Percentiles rank a stretch among this genome's conserved stretches.
Evolutionary conservation across 1,140 invertebrate species (phyloP).

Genomic region (Glossosoma conforme): DNA sequence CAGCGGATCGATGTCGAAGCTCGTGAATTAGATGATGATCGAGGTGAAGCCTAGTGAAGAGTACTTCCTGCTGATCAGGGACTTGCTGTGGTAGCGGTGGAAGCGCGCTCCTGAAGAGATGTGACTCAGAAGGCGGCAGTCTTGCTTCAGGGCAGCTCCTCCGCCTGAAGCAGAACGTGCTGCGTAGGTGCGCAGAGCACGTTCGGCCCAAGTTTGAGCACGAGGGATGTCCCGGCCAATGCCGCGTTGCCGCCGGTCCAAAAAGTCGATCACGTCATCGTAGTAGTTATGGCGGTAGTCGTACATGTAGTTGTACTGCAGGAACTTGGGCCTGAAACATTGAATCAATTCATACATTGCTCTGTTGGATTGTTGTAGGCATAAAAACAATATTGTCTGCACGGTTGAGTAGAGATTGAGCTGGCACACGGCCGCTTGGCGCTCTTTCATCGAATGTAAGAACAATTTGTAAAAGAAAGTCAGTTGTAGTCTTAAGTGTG

Average conservation of each 20-base stretch:
- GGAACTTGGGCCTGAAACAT: slow-evolving; percentile 63
- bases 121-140: slow-evolving; percentile 48
- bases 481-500: no score
- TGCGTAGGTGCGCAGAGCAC: slow-evolving; percentile 65
- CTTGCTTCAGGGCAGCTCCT: slow-evolving; percentile 35
- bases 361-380: no score
- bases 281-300: slow-evolving; percentile 81
- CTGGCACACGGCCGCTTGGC: no score
- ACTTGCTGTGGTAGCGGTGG: slow-evolving; percentile 57
- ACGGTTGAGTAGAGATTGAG: no score
- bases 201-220: slow-evolving; percentile 77
- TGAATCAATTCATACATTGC: no score
- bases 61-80: slow-evolving; percentile 59
- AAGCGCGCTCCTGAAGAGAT: slow-evolving; percentile 53
- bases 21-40: slow-evolving; percentile 44
- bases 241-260: slow-evolving; percentile 69
- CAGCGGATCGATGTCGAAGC: background rate
- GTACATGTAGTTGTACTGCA: slow-evolving; percentile 77
- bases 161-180: slow-evolving; percentile 39
- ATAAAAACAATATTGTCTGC: no score
- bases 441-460: no score
- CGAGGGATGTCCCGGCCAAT: slow-evolving; percentile 62
- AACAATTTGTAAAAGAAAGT: no score
- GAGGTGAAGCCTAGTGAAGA: slow-evolving; percentile 47
- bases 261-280: slow-evolving; percentile 74